Evolutionary conservation across 2,113 vertebrate genomes (phyloP).

Genomic region (Gadus macrocephalus): DNA sequence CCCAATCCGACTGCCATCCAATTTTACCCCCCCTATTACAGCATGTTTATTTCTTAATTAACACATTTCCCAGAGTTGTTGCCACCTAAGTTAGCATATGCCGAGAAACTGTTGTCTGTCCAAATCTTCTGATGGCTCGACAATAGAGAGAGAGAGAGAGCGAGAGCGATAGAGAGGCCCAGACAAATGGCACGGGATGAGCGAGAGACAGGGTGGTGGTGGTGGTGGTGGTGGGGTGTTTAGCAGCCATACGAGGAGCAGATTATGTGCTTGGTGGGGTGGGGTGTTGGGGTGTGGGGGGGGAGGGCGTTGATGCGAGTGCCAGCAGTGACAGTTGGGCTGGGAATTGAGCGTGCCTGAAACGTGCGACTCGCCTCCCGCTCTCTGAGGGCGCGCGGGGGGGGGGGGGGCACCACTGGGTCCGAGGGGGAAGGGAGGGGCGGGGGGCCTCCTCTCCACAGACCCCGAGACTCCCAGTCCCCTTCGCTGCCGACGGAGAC

Average conservation of each 20-base stretch:
- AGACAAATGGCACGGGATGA: slow-evolving; percentile 57
- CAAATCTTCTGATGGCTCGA: slow-evolving; percentile 59
- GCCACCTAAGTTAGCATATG: slow-evolving; percentile 61
- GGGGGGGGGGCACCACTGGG: slow-evolving; percentile 67
- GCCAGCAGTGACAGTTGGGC: slow-evolving; percentile 13
- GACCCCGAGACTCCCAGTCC: slow-evolving; percentile 45
- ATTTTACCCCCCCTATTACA: slow-evolving; percentile 1
- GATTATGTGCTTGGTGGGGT: slow-evolving; percentile 77
- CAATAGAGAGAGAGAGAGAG: slow-evolving; percentile 40
- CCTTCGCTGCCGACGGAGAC: no score
- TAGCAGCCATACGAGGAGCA: slow-evolving; percentile 72
- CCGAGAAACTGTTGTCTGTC: slow-evolving; percentile 43
- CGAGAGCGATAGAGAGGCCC: slow-evolving; percentile 50
- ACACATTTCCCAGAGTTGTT: slow-evolving; percentile 19
- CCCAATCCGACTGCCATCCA: background rate
- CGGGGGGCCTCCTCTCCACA: slow-evolving; percentile 45
- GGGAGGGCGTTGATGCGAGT: background rate
- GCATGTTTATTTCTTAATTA: no score
- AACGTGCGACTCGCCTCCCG: slow-evolving; percentile 60
- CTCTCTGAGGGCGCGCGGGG: slow-evolving; percentile 31
- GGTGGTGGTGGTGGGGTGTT: slow-evolving; percentile 50
- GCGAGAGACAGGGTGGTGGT: slow-evolving; percentile 39
- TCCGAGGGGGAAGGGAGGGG: slow-evolving; percentile 30
- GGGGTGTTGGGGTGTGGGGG: slow-evolving; percentile 20
- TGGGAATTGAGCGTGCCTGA: slow-evolving; percentile 72